Evolutionary conservation across 2,113 vertebrate genomes (phyloP).

Genomic region (Dromas ardeola): DNA sequence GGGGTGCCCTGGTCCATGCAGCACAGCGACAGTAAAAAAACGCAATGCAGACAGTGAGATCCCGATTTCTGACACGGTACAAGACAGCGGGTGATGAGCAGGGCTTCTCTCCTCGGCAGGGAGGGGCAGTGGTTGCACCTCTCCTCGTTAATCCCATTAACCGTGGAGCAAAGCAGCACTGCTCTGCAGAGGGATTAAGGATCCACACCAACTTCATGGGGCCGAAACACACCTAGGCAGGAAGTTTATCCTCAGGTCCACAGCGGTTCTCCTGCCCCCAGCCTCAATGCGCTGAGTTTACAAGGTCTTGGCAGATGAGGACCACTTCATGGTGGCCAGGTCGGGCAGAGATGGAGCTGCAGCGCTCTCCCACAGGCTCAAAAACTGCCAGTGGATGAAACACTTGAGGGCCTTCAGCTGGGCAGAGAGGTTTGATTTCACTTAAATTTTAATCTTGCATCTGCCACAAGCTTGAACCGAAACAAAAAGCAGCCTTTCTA

Average conservation of each 20-base stretch:
- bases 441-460: background rate
- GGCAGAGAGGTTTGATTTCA: background rate
- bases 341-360: background rate
- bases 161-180: rapidly evolving
- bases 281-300: background rate
- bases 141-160: background rate
- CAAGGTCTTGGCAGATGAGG: background rate
- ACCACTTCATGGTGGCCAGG: rapidly evolving
- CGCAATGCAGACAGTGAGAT: background rate
- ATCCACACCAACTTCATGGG: background rate
- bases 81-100: background rate
- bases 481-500: background rate
- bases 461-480: background rate
- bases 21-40: background rate
- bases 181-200: background rate
- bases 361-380: rapidly evolving
- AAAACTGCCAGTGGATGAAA: background rate
- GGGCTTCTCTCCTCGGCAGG: background rate
- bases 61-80: background rate
- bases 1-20: background rate
- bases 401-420: background rate
- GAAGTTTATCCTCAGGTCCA: background rate
- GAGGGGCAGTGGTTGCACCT: background rate
- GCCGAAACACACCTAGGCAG: background rate
- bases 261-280: no score